Evolutionary conservation across 2,888 invertebrate species (phyloP).

Genomic region (Iselma pallidipennis): DNA sequence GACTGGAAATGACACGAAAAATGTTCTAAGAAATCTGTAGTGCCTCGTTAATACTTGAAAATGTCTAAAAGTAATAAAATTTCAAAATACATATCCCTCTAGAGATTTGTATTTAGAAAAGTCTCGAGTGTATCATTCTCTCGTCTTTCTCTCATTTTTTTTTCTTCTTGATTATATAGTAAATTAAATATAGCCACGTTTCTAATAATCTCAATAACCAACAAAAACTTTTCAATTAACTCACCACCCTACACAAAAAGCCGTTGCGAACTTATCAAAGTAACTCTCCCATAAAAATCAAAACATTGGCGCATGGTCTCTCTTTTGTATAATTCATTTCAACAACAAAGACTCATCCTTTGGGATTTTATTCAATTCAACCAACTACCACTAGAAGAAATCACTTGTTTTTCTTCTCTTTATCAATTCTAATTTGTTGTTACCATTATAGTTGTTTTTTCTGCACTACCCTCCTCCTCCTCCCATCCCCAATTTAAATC

Average conservation of each 20-base stretch:
- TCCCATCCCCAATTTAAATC: neutral
- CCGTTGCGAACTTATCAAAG: conserved; percentile 38
- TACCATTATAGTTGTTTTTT: neutral
- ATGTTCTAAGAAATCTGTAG: neutral
- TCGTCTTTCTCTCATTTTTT: neutral
- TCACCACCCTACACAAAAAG: conserved; percentile 28
- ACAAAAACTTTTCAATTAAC: conserved; percentile 53
- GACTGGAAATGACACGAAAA: neutral
- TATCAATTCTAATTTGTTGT: neutral
- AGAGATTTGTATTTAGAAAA: too few species aligned
- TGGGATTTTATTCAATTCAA: conserved; percentile 19
- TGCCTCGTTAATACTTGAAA: neutral
- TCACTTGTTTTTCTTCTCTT: neutral
- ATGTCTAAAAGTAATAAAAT: neutral
- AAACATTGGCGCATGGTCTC: conserved; percentile 47
- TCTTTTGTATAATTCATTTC: neutral
- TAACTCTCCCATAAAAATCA: conserved; percentile 56
- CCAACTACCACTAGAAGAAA: conserved; percentile 14
- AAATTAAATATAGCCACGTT: conserved; percentile 51
- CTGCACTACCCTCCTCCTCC: neutral
- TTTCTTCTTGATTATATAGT: conserved; percentile 33
- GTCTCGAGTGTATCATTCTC: too few species aligned
- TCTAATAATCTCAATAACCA: conserved; percentile 51
- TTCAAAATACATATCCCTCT: neutral
- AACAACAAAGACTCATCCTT: conserved; percentile 16